These are phyloP conservation scores for Actinostola sp. DNA, from an alignment of 92 coral and sea anemone species.

Conservation along the genomic window DNA sequence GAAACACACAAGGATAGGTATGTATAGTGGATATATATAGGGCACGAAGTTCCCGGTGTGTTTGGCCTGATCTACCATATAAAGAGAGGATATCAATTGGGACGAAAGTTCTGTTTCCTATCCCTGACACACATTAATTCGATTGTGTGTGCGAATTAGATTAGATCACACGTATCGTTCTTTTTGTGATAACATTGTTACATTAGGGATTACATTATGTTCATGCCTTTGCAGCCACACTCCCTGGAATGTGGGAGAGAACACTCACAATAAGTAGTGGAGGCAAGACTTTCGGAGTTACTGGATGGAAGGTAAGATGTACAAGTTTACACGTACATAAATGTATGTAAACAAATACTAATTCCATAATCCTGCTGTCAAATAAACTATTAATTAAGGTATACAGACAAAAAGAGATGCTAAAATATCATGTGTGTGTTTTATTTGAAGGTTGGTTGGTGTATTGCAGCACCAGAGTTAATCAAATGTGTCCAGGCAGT, in stretches of 20 bases:
- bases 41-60: no score
- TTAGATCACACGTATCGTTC: no score
- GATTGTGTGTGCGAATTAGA: neutral
- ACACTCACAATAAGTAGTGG: conserved; percentile 94
- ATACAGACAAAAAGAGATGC: neutral
- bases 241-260: conserved; percentile 99
- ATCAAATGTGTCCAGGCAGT: conserved; percentile 70
- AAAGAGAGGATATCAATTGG: no score
- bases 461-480: conserved; percentile 74
- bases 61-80: no score
- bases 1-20: conserved; percentile 90
- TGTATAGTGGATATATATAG: conserved; percentile 11
- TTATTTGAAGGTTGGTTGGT: conserved; percentile 84
- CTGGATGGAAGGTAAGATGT: conserved; percentile 91
- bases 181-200: no score
- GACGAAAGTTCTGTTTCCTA: no score
- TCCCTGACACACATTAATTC: no score
- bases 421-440: neutral
- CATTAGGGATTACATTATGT: no score
- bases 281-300: conserved; percentile 90
- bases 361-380: no score
- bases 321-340: no score
- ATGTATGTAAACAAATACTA: no score
- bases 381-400: no score
- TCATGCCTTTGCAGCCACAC: conserved; percentile 61